Conservation (phyloP, 2,888 invertebrate genomes). For the Panzeria rudis region DNA sequence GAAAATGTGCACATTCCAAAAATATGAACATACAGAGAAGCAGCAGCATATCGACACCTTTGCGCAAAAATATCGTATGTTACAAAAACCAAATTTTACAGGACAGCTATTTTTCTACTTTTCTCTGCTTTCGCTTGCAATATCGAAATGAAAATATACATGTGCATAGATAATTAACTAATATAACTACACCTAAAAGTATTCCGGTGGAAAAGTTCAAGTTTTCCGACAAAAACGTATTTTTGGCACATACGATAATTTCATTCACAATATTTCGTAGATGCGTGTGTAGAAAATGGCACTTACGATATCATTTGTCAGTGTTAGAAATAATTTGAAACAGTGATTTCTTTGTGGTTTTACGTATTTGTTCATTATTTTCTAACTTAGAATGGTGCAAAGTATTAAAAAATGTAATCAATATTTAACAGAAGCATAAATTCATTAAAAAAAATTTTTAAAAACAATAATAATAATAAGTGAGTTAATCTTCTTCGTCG, state of each 20-base stretch:
- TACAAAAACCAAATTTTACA: no score
- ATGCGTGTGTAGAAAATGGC: constrained; percentile 41
- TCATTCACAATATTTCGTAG: constrained; percentile 44
- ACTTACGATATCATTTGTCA: constrained; percentile 34
- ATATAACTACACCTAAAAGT: constrained; percentile 38
- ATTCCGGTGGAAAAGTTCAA: constrained; percentile 49
- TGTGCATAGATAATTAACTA: constrained; percentile 49
- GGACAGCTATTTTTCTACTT: constrained; percentile 23
- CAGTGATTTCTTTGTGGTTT: not conserved
- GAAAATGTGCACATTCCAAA: no score
- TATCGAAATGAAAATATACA: constrained; percentile 37
- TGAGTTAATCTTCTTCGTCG: constrained; percentile 36
- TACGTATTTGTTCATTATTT: no score
- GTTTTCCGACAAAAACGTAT: constrained; percentile 48
- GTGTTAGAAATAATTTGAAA: constrained; percentile 41
- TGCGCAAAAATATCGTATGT: constrained; percentile 23
- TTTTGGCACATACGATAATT: constrained; percentile 46
- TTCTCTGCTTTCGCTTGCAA: no score
- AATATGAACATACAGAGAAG: no score
- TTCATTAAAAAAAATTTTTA: constrained; percentile 38
- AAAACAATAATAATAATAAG: constrained; percentile 31
- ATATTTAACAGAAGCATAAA: no score
- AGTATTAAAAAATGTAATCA: no score
- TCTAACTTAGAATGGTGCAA: no score
- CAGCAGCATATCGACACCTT: constrained; percentile 1